Evolutionary conservation across 1,140 invertebrate species (phyloP), one percentile per base, ranked within the genome.

Genomic region (Aporrectodea caliginosa): DNA sequence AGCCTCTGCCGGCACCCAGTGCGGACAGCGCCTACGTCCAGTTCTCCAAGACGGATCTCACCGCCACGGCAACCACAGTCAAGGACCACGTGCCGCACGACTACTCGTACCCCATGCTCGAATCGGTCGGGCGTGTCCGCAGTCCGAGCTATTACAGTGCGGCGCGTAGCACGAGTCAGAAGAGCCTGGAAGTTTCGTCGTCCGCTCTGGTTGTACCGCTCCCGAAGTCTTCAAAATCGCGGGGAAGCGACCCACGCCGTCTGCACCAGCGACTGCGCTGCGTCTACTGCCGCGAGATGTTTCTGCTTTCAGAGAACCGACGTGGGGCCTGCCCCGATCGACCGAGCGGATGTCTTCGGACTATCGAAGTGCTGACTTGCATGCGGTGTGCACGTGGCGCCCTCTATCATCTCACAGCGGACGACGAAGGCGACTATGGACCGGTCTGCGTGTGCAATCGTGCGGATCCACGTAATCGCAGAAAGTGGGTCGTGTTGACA

Each of bases 391-490:
- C 94, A 33, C 91, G 93, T 86, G 94, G 94, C 84, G 92, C 97
- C 91, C 90, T 96, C 82, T 97, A 97, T 89, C 95, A 97, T 89
- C 97, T 95, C 86, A 93, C 95, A 91, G 92, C 93, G 69, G 95
- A 96, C 74, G 88, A 90, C 81, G 86, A 90, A 84, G 90, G 90
- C 58, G 90, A 90, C 83, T 92, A 91, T 84, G 88, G 90, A 35
- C 88, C 89, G 77, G 84, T 84, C 12, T 88, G 87, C 80, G 83
- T 83, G 85, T 90, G 80, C 86, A 89, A 84, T 89, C 90, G 80
- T 30, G 80, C 77, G 34, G 87, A 88, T 76, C 14, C 14, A 16
- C 80, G 81, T 35, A 86, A 87, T 81, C 86, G 86, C 83, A 86
- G 85, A 75, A 87, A 87, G 74, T 98, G 96, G 95, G 87, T 95